phyloP scores from a whole-genome alignment of 2,888 invertebrate species.

The Diachrysia chrysitis region DNA sequence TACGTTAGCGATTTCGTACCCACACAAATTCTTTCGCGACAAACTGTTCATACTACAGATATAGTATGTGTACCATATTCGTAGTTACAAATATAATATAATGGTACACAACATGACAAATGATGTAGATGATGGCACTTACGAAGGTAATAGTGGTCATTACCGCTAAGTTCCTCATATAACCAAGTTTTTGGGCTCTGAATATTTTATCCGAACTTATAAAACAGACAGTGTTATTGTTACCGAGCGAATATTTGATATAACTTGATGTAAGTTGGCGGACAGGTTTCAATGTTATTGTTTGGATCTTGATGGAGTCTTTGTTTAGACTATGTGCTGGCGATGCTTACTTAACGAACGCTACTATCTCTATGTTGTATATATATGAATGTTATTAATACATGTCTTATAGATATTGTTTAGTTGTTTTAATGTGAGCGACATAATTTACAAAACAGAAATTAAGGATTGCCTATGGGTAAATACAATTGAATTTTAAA shows the following conservation, averaged over 20 bases:
- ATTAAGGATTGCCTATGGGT: too few relatives aligned
- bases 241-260: background rate
- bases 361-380: background rate
- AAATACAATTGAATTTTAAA: background rate
- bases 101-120: constrained; percentile 50
- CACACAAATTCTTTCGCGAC: too few relatives aligned
- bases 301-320: background rate
- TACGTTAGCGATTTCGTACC: too few relatives aligned
- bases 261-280: background rate
- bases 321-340: background rate
- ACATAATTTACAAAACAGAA: background rate
- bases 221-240: background rate
- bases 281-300: background rate
- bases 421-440: background rate
- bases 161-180: constrained; percentile 43
- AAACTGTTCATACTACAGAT: background rate
- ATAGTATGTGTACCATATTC: constrained; percentile 20
- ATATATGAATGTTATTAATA: background rate
- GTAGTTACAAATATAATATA: constrained; percentile 34
- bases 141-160: constrained; percentile 47
- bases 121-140: constrained; percentile 48
- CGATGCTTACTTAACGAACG: background rate
- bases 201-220: constrained; percentile 36
- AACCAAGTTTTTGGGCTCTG: constrained; percentile 32
- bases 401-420: background rate